These are phyloP conservation scores for Hydroisotoma schaefferi DNA, from an alignment of 2,888 invertebrate species.

Conservation along the genomic window DNA sequence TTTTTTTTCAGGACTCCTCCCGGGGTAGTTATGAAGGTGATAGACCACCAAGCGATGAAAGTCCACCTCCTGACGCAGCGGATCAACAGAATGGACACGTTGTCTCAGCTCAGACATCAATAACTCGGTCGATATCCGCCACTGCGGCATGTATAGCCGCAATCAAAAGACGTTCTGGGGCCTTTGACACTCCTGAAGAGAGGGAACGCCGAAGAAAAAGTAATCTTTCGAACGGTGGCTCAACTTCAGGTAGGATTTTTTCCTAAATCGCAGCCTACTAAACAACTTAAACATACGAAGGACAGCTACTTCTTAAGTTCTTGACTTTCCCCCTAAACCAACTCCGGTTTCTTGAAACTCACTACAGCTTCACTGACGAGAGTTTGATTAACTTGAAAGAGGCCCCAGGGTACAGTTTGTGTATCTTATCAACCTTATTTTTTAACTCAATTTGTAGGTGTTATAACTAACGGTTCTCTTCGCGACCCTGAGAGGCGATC, in stretches of 20 bases:
- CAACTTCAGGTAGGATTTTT: constrained; percentile 39
- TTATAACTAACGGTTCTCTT: neutral
- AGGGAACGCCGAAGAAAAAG: constrained; percentile 42
- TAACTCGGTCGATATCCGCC: constrained; percentile 45
- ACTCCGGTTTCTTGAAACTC: too few relatives aligned
- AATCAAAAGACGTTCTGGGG: constrained; percentile 46
- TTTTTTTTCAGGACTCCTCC: constrained; percentile 50
- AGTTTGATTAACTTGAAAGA: constrained; percentile 8
- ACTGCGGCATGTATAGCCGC: constrained; percentile 47
- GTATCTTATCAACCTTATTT: constrained; percentile 7
- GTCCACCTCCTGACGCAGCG: constrained; percentile 48
- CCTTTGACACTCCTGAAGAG: constrained; percentile 48
- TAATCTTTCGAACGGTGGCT: constrained; percentile 43
- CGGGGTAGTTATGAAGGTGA: constrained; percentile 51
- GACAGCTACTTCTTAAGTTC: too few relatives aligned
- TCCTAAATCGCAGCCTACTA: too few relatives aligned
- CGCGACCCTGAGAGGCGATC: constrained; percentile 40
- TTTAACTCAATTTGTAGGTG: constrained; percentile 1
- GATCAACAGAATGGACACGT: constrained; percentile 27
- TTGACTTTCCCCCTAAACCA: too few relatives aligned
- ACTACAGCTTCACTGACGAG: constrained; percentile 11
- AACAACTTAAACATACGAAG: too few relatives aligned
- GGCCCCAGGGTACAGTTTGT: constrained; percentile 1
- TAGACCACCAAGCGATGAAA: constrained; percentile 50
- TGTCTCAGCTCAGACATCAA: constrained; percentile 23